These are phyloP conservation scores for Mixornis gularis DNA, from an alignment of 2,113 vertebrate genomes.

Conservation along the genomic window DNA sequence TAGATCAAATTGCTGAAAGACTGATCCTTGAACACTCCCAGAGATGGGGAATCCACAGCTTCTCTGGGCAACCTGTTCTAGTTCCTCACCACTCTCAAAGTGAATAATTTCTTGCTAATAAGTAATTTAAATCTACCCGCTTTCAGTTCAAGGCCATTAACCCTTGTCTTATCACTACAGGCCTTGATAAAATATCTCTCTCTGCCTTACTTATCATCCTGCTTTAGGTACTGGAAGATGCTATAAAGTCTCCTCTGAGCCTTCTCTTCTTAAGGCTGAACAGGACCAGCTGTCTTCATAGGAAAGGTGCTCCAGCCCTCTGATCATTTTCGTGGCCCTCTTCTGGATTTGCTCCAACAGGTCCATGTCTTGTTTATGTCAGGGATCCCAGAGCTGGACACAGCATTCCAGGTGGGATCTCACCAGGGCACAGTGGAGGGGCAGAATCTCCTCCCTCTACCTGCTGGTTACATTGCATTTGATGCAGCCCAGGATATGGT, in stretches of 20 bases:
- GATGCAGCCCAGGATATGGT: background rate
- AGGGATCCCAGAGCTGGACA: background rate
- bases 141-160: background rate
- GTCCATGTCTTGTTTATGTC: background rate
- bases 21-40: background rate
- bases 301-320: background rate
- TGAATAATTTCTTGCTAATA: background rate
- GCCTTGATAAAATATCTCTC: background rate
- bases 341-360: background rate
- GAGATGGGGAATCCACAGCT: background rate
- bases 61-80: background rate
- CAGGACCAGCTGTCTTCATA: background rate
- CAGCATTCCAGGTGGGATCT: background rate
- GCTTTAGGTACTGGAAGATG: background rate
- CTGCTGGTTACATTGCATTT: background rate
- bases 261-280: background rate
- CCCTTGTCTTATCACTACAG: background rate
- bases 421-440: background rate
- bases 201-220: background rate
- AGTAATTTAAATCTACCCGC: background rate
- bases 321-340: fast-evolving
- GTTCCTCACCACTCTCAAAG: background rate
- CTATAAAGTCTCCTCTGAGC: background rate
- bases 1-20: background rate
- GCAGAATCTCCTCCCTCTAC: background rate